phyloP scores from a whole-genome alignment of 2,797 vertebrate genomes.

The Coranthus polyacanthus region DNA sequence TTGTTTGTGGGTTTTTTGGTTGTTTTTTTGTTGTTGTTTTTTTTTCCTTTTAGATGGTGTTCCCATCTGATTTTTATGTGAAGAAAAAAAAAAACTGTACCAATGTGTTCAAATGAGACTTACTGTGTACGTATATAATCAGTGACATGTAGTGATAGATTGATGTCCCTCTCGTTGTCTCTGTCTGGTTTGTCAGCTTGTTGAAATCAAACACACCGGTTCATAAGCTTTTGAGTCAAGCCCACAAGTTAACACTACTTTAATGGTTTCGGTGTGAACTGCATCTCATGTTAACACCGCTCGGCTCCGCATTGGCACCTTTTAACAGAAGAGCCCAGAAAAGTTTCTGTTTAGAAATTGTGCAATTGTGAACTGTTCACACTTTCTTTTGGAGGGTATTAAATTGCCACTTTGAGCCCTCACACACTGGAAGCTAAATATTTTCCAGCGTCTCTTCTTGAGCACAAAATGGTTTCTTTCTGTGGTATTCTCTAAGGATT shows the following conservation, averaged over 20 bases:
- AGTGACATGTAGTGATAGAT: background rate
- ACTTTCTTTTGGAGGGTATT: slow-evolving; percentile 16
- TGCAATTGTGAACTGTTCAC: slow-evolving; percentile 17
- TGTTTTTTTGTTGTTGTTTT: slow-evolving; percentile 10
- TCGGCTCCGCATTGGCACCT: slow-evolving; percentile 26
- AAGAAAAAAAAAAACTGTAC: background rate
- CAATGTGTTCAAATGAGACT: slow-evolving; percentile 1
- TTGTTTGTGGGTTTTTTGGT: slow-evolving; percentile 9
- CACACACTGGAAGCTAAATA: slow-evolving; percentile 5
- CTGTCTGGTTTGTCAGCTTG: background rate
- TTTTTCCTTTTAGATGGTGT: background rate
- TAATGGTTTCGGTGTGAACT: slow-evolving; percentile 13
- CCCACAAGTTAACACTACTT: slow-evolving; percentile 21
- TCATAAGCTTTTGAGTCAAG: slow-evolving; percentile 1
- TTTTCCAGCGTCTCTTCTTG: background rate
- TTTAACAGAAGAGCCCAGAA: slow-evolving; percentile 35
- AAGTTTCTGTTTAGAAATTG: slow-evolving; percentile 37
- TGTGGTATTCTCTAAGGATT: slow-evolving; percentile 6
- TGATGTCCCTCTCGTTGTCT: background rate
- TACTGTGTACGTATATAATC: background rate
- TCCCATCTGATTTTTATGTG: background rate
- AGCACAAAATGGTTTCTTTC: slow-evolving; percentile 36
- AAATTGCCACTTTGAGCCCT: slow-evolving; percentile 24
- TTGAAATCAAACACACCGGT: slow-evolving; percentile 4
- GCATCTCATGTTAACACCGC: background rate